Evolutionary conservation across 1,140 invertebrate species (phyloP).

Genomic region (Drosophila nigromelanica): DNA sequence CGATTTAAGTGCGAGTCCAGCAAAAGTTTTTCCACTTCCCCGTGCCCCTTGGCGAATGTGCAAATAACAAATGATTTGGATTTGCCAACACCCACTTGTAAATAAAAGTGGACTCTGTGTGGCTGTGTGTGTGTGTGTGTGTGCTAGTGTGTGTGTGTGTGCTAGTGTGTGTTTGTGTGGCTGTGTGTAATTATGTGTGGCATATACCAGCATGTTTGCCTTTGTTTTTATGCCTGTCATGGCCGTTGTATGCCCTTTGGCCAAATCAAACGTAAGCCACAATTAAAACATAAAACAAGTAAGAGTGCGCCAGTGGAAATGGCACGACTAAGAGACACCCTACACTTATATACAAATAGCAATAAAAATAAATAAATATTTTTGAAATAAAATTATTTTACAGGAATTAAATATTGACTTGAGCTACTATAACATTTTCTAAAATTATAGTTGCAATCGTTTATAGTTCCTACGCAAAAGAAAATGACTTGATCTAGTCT

Average conservation of each 20-base stretch:
- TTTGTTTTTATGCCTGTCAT: slow-evolving; percentile 78
- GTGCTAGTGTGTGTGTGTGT: background rate
- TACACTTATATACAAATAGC: background rate
- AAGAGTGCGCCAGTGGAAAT: background rate
- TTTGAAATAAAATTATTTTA: no score
- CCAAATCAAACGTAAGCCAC: slow-evolving; percentile 80
- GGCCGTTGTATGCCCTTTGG: slow-evolving; percentile 68
- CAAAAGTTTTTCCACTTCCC: slow-evolving; percentile 53
- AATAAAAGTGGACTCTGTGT: slow-evolving; percentile 63
- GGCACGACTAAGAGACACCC: background rate
- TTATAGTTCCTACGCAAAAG: no score
- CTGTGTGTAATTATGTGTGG: slow-evolving; percentile 48
- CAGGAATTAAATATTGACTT: no score
- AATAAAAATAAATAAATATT: no score
- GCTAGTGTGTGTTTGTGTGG: slow-evolving; percentile 7
- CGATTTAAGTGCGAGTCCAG: slow-evolving; percentile 66
- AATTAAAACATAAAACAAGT: slow-evolving; percentile 76
- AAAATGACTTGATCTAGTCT: no score
- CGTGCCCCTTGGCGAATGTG: slow-evolving; percentile 71
- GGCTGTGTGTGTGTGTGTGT: background rate
- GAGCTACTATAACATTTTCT: no score
- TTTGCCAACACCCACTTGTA: slow-evolving; percentile 77
- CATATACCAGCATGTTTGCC: slow-evolving; percentile 70
- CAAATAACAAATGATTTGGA: slow-evolving; percentile 79
- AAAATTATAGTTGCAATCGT: no score